Base-by-base conservation (phyloP, 2,888 invertebrate species). In the Torymus tubicola region DNA sequence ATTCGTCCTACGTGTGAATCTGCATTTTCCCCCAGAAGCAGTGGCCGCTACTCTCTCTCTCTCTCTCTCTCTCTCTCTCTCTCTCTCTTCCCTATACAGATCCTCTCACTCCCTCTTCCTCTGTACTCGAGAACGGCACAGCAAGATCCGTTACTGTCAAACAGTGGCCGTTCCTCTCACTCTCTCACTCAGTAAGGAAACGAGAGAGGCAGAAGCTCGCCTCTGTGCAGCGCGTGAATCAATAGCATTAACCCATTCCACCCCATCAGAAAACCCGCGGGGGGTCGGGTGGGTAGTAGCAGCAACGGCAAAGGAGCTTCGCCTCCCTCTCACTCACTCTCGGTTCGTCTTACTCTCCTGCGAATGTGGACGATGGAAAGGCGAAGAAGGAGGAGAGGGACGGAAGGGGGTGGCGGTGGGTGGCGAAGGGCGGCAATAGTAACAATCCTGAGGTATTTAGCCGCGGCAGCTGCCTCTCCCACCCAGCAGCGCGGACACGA, bases 381-480 rank as follows among this genome's bases (percentile, higher is more conserved):
- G 52, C 21, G 68, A 57, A 52, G 10, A 24, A 24, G 83, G 83
- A 78, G 83, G 83, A 72, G 78, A 83, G 83, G 24, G 24, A 24
- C 2, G 52, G n/a, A 61, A 42, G 21, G 10, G 71, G 24, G 42
- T 68, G 0, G 57, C 0, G n/a, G 57, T 8, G 68, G 63, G 68
- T 65, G 60, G 69, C 31, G n/a, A 65, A 57, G 68, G 86, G 86
- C 88, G 86, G 90, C 89, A 90, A 89, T 89, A 89, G 90, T 91
- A 90, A 91, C 90, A 90, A 90, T 90, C 89, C 89, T 88, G 90
- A 90, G 90, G 90, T 90, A 91, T 90, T 90, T 90, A 91, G 90
- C 89, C 87, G 87, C 86, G 85, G 81, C 78, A 63, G 80, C 76
- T 71, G 64, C 53, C 86, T 85, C 86, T 83, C 85, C 84, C 61